A percentile compares a stretch with the other conserved stretches of the same genome.
Evolutionary conservation across 2,113 vertebrate genomes (phyloP).

Genomic region (Neotoma lepida): DNA sequence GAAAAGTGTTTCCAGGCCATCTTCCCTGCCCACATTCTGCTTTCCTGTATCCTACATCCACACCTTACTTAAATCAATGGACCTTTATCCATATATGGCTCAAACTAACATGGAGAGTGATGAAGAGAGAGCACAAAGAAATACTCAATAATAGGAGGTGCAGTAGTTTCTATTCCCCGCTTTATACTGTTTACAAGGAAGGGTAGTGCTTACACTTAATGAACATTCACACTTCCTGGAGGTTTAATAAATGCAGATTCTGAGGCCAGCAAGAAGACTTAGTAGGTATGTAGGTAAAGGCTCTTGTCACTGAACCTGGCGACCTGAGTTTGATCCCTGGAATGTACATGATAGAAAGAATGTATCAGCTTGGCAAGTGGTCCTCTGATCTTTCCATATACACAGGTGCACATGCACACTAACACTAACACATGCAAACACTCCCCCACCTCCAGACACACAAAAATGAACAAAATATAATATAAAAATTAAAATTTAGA

Average conservation of each 20-base stretch:
- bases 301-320: background rate
- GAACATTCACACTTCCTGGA: background rate
- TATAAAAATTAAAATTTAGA: background rate
- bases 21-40: background rate
- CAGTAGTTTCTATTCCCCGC: background rate
- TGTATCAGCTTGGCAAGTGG: background rate
- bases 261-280: too few species aligned
- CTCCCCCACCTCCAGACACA: background rate
- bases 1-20: background rate
- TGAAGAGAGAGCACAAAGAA: background rate
- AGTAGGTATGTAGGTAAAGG: background rate
- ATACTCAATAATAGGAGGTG: background rate
- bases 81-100: background rate
- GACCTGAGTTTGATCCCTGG: background rate
- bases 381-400: too few species aligned
- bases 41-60: background rate
- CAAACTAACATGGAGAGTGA: background rate
- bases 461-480: background rate
- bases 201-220: background rate
- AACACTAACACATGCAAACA: background rate
- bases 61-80: constrained; percentile 28
- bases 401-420: background rate
- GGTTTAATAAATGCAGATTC: background rate
- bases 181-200: background rate
- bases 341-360: background rate